Conservation (phyloP, 1,140 invertebrate genomes). For the Listronotus oregonensis region DNA sequence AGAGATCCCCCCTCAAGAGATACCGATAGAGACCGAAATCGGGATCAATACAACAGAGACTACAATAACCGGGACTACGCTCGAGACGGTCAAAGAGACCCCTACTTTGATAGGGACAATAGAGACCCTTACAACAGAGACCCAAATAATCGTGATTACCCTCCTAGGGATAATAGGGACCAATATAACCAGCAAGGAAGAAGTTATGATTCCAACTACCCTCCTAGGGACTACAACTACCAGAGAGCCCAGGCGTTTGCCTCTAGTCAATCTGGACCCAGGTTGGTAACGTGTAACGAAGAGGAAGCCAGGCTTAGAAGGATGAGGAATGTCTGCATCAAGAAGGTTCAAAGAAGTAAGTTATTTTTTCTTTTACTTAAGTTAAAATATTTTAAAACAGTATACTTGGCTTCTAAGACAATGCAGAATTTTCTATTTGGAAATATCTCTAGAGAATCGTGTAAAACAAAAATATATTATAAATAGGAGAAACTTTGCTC, state of each 20-base stretch:
- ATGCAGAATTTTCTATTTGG: not conserved
- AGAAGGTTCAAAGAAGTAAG: conserved; percentile 46
- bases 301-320: conserved; percentile 37
- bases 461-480: too few species aligned
- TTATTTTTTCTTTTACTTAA: conserved; percentile 3
- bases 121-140: conserved; percentile 16
- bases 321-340: conserved; percentile 44
- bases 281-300: conserved; percentile 34
- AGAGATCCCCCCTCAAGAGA: conserved; percentile 18
- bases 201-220: conserved; percentile 32
- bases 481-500: too few species aligned
- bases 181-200: conserved; percentile 24
- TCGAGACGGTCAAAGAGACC: conserved; percentile 28
- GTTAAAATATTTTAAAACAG: conserved; percentile 1
- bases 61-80: conserved; percentile 37
- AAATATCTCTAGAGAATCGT: too few species aligned
- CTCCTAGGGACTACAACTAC: conserved; percentile 22
- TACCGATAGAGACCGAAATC: conserved; percentile 16
- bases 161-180: conserved; percentile 30
- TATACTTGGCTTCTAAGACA: not conserved
- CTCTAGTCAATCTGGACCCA: conserved; percentile 24
- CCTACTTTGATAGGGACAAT: conserved; percentile 26
- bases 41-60: conserved; percentile 20
- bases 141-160: conserved; percentile 34
- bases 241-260: conserved; percentile 13